A percentile compares a stretch with the other conserved stretches of the same genome.
Evolutionary conservation across 30 jellyfish, hydroid and myxozoan genomes (phyloP).

Genomic region (Aurelia aurita): DNA sequence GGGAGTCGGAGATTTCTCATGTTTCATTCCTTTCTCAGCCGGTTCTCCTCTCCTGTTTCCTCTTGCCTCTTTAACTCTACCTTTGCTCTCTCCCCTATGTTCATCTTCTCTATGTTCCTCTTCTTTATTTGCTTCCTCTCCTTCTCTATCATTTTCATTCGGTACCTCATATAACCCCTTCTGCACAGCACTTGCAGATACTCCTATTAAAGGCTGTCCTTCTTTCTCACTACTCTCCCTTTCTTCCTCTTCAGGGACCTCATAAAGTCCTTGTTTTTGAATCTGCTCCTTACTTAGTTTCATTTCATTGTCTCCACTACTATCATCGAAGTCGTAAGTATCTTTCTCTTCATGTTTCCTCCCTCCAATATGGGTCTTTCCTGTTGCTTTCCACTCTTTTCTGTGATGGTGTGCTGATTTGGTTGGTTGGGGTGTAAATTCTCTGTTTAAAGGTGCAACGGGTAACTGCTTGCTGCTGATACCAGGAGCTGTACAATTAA

Average conservation of each 20-base stretch:
- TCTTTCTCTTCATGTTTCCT: constrained; percentile 13
- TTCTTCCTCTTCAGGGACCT: constrained; percentile 33
- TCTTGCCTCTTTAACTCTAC: not conserved
- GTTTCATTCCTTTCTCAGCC: constrained; percentile 21
- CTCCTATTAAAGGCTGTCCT: too few relatives aligned
- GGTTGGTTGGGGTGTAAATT: constrained; percentile 7
- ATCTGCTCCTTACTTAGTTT: constrained; percentile 17
- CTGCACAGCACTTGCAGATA: constrained; percentile 12
- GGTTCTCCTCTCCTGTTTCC: constrained; percentile 23
- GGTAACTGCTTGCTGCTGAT: constrained; percentile 58
- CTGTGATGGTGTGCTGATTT: not conserved
- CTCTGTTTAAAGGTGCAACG: constrained; percentile 57
- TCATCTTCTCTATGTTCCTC: constrained; percentile 24
- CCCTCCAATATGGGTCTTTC: constrained; percentile 21
- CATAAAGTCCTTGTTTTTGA: constrained; percentile 29
- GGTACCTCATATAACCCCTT: constrained; percentile 45
- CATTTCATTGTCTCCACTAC: not conserved
- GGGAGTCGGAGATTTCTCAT: not conserved
- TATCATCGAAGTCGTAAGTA: constrained; percentile 32
- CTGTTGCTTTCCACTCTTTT: constrained; percentile 1
- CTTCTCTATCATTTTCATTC: too few relatives aligned
- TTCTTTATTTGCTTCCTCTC: not conserved
- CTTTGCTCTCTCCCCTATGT: constrained; percentile 20
- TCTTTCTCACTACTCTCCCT: too few relatives aligned
- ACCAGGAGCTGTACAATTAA: constrained; percentile 46